Evolutionary conservation across 2,113 vertebrate species (phyloP).

Genomic region (Aleadryas rufinucha): DNA sequence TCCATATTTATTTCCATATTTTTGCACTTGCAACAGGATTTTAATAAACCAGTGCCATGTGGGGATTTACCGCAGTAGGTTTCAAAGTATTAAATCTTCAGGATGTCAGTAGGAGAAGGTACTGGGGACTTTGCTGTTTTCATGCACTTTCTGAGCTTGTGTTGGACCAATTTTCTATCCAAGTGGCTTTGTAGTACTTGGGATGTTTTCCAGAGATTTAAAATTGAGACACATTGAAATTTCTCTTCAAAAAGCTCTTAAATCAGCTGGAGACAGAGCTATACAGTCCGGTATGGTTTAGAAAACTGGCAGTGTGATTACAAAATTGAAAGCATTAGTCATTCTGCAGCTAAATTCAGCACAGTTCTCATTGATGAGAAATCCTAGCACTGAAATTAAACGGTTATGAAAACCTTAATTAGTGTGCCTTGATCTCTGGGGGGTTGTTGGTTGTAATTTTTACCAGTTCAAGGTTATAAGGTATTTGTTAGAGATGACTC

Average conservation of each 20-base stretch:
- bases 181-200: background rate
- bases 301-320: background rate
- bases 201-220: background rate
- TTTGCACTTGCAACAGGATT: background rate
- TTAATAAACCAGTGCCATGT: background rate
- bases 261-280: background rate
- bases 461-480: background rate
- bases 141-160: background rate
- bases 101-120: background rate
- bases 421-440: background rate
- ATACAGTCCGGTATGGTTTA: background rate
- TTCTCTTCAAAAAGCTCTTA: background rate
- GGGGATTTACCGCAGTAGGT: background rate
- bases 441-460: background rate
- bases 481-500: background rate
- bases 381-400: background rate
- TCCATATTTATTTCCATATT: background rate
- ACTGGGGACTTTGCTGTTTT: background rate
- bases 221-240: background rate
- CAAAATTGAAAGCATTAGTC: background rate
- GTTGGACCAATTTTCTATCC: background rate
- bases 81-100: background rate
- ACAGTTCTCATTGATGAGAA: background rate
- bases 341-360: background rate
- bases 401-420: background rate